These are phyloP conservation scores for Nudaria mundana DNA, from an alignment of 2,888 invertebrate species.

Conservation along the genomic window DNA sequence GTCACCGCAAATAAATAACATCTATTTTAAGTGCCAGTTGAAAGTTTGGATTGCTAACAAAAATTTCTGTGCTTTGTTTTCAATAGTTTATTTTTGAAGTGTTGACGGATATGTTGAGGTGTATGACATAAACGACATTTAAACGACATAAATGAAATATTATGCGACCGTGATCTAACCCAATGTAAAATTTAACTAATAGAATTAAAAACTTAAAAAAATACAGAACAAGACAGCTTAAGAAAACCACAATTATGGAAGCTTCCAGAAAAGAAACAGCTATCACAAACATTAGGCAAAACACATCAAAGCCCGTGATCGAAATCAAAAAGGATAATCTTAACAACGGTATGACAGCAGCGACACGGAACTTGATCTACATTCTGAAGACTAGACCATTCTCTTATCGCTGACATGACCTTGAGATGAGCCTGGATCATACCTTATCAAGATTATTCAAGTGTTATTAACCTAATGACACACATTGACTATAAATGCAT, in stretches of 20 bases:
- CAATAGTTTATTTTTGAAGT: slow-evolving; percentile 53
- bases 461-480: slow-evolving; percentile 37
- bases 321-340: slow-evolving; percentile 9
- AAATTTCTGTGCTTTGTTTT: slow-evolving; percentile 51
- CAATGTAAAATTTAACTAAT: slow-evolving; percentile 10
- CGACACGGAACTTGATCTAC: slow-evolving; percentile 11
- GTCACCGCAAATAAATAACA: slow-evolving; percentile 31
- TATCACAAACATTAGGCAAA: not conserved
- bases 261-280: not conserved
- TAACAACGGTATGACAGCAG: slow-evolving; percentile 12
- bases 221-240: not conserved
- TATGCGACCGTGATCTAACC: slow-evolving; percentile 7
- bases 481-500: slow-evolving; percentile 21
- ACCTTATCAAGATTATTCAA: slow-evolving; percentile 68
- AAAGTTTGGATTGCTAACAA: slow-evolving; percentile 58
- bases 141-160: slow-evolving; percentile 16
- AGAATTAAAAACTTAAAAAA: slow-evolving; percentile 3
- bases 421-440: slow-evolving; percentile 59
- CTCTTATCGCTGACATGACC: slow-evolving; percentile 60
- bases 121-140: slow-evolving; percentile 42
- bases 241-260: slow-evolving; percentile 1
- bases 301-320: not conserved
- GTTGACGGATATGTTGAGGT: slow-evolving; percentile 43
- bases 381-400: slow-evolving; percentile 33
- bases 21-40: slow-evolving; percentile 44